Base-by-base conservation (phyloP, 2,113 vertebrate species). In the Blennius ocellaris region DNA sequence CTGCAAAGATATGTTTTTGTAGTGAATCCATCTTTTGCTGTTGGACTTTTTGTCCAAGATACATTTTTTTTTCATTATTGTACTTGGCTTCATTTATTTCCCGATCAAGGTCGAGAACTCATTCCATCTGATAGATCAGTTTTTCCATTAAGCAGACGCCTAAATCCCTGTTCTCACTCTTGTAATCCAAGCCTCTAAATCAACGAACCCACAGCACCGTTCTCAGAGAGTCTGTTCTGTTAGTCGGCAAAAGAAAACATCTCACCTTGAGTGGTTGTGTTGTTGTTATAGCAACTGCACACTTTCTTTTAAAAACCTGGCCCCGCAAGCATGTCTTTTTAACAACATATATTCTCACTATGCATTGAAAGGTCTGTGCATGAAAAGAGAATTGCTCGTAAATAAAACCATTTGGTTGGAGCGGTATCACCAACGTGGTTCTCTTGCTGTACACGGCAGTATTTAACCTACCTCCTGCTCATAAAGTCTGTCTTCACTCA, bases 401-500 rank as follows among this genome's bases (percentile, higher is more conserved):
- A 30, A 30, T n/a, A n/a, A n/a, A n/a, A n/a, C n/a, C n/a, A n/a
- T n/a, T n/a, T n/a, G n/a, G n/a, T n/a, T n/a, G n/a, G n/a, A n/a
- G 4, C 21, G 4, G 21, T 30, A 2, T 30, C 21, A 30, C 21
- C 4, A 30, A 30, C 21, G 4, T 30, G 21, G 4, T 30, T 30
- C 21, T 30, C n/a, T 38, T 30, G 15, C 47, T 51, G 39, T 15
- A 41, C 0, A 52, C 57, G 48, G 56, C 8, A 54, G n/a, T 47
- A 62, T 60, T 39, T 61, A 63, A 60, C 71, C 67, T 48, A n/a
- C 12, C 52, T 54, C 37, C 71, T 81, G 70, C 73, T 86, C 73
- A 89, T 67, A 74, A 59, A 68, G 30, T 45, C 38, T 7, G 71
- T 80, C 69, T 81, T 71, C 59, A 58, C 52, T 54, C 73, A 71